Evolutionary conservation across 2,797 vertebrate species (phyloP), one percentile per base, ranked within the genome.

Genomic region (Myripristis murdjan): DNA sequence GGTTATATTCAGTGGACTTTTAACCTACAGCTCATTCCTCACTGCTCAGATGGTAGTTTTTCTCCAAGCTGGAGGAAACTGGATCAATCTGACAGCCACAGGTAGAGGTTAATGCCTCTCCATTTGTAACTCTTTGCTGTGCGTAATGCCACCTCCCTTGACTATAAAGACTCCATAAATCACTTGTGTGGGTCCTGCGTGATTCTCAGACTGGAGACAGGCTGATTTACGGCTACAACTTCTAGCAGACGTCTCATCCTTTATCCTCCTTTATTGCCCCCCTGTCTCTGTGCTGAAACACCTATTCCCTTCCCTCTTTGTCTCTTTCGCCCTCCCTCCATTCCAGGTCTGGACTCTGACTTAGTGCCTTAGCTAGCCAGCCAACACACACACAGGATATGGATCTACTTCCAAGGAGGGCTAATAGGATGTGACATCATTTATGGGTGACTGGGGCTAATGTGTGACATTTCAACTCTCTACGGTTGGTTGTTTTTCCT

Each of bases 401-500:
- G 39, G 68, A 85, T 84, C 74, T 68, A 68, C 85, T 81, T 79
- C 55, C 61, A 49, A 24, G 26, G 80, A 83, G 70, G 67, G 47
- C 70, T 89, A 90, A 93, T 91, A 82, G 85, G 86, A 89, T 84
- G 79, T 87, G 89, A 91, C 89, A 91, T 91, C 81, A 80, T 85
- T 83, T 86, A 89, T 46, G 73, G 75, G 70, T 73, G 81, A 85
- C 84, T 83, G 62, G 70, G 75, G 73, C 75, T 75, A 72, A 86
- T 51, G 66, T 76, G 81, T 87, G 79, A 86, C 86, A 80, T 70
- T 60, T 86, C 54, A 75, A 33, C 73, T 77, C 78, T 80, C 75
- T 24, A 48, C 5, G 57, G 61, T 56, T 48, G 55, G 68, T 59
- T 59, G 59, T 66, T 69, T 85, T 75, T 77, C 61, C 28, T 26